Evolutionary conservation across 2,113 vertebrate genomes (phyloP), one percentile per base, ranked within the genome.

Genomic region (Takifugu flavidus): DNA sequence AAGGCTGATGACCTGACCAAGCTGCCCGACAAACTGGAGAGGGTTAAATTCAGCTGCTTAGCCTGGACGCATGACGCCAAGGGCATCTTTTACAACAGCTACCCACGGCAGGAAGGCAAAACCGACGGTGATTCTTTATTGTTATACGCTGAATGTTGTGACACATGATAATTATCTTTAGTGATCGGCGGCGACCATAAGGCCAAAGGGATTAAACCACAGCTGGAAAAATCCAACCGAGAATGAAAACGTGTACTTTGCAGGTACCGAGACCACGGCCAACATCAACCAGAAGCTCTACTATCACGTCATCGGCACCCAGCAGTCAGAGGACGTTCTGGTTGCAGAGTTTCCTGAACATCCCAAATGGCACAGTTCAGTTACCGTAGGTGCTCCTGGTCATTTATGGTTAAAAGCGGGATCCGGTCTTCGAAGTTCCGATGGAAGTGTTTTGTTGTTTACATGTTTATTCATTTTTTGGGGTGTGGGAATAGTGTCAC

Each of bases 1-100:
- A 89, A 80, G 43, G 89, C 72, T 0, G 84, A 88, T 3, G 86
- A 89, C 59, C 85, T 85, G 39, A 79, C 52, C 1, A 3, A 44
- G 0, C 82, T 92, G 65, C 71, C 89, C 2, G 91, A 92, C 3
- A 53, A 82, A 0, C 86, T 92, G 73, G 87, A 91, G 68, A 80
- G 89, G 61, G 89, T 92, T 11, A 92, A 92, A 64, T 92, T 92
- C 65, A 92, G 90, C 76, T 92, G 91, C 68, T 56, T 92, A 70
- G 83, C 88, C 72, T 92, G 91, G 91, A 92, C 88, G 1, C 90
- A 92, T 0, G 89, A 92, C 8, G 87, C 86, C 10, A 85, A 79
- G 27, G 91, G 91, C 1, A 10, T 92, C 64, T 92, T 92, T 39
- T 92, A 92, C 80, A 92, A 92, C 84, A 79, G 82, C 59, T 92